Evolutionary conservation across 64 coral and sea anemone genomes (phyloP).

Genomic region (Actinia tenebrosa): DNA sequence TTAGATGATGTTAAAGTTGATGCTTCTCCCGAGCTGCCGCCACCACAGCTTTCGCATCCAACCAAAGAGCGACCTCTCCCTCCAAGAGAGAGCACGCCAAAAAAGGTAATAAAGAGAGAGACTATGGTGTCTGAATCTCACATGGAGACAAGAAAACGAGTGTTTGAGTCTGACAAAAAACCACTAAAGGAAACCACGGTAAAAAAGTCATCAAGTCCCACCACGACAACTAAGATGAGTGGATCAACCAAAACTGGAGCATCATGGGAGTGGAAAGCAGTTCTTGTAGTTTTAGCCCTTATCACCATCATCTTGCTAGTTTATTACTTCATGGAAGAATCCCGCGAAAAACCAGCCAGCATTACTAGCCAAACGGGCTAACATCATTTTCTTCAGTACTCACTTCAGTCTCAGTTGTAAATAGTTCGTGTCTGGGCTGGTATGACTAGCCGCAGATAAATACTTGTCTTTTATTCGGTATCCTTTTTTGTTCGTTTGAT

Average conservation of each 20-base stretch:
- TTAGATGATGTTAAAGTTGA: slow-evolving; percentile 4
- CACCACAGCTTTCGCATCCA: background rate
- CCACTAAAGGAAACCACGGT: background rate
- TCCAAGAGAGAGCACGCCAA: slow-evolving; percentile 5
- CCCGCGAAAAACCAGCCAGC: background rate
- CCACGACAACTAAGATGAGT: background rate
- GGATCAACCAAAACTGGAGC: background rate
- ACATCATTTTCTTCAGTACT: no score
- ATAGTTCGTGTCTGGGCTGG: no score
- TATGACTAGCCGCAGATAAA: no score
- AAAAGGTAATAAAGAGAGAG: slow-evolving; percentile 12
- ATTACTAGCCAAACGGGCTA: background rate
- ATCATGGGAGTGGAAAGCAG: slow-evolving; percentile 14
- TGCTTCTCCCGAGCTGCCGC: background rate
- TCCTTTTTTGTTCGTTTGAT: no score
- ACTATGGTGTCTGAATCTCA: slow-evolving; percentile 2
- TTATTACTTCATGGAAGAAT: slow-evolving; percentile 21
- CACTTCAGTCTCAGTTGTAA: no score
- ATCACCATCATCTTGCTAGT: slow-evolving; percentile 13
- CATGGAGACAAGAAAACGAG: slow-evolving; percentile 16
- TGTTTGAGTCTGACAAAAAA: background rate
- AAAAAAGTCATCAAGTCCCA: no score
- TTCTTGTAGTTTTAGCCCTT: slow-evolving; percentile 4
- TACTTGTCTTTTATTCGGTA: no score
- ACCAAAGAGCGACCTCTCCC: background rate